Evolutionary conservation across 2,888 invertebrate species (phyloP).

Genomic region (Notodonta ziczac): DNA sequence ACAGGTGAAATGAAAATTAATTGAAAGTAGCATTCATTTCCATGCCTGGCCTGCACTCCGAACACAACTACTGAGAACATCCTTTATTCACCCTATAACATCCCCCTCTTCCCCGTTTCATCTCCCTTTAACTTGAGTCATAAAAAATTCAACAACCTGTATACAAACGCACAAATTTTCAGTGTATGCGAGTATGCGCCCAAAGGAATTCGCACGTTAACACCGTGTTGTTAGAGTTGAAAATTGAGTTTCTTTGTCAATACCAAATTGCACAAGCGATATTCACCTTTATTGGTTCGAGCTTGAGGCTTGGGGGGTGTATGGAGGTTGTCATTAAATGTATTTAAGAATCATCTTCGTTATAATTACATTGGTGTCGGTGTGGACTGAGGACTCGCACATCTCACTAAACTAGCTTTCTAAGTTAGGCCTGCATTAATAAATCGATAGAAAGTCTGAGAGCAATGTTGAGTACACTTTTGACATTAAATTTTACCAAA

Average conservation of each 20-base stretch:
- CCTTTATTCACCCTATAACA: neutral
- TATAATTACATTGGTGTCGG: too few species aligned
- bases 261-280: conserved; percentile 8
- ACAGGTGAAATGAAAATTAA: too few species aligned
- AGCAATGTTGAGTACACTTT: too few species aligned
- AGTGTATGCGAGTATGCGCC: neutral
- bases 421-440: too few species aligned
- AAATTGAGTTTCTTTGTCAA: conserved; percentile 15
- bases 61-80: too few species aligned
- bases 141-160: conserved; percentile 49
- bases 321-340: neutral
- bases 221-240: neutral
- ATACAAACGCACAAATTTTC: conserved; percentile 23
- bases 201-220: conserved; percentile 31
- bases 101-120: conserved; percentile 5
- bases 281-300: neutral
- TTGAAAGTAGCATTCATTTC: too few species aligned
- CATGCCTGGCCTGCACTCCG: too few species aligned
- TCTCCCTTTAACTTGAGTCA: conserved; percentile 30
- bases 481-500: too few species aligned
- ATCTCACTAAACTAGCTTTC: too few species aligned
- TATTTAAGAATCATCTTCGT: too few species aligned
- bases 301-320: neutral
- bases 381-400: too few species aligned
- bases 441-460: too few species aligned